Conservation (phyloP, 2,797 vertebrate species). For the Semaprochilodus insignis region DNA sequence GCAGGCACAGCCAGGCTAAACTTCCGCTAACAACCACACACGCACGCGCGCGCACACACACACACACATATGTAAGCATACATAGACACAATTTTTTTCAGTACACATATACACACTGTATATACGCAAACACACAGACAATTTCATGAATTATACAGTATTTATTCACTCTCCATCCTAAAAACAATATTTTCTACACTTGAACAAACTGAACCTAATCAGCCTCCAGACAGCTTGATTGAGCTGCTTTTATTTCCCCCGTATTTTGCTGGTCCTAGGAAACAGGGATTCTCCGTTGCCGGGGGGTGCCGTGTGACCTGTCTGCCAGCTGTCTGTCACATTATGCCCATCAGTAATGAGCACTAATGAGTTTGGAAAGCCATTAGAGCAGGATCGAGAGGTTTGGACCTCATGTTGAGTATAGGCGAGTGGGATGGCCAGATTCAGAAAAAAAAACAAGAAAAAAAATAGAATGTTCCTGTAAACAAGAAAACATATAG, state of each 20-base stretch:
- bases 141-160: constrained; percentile 8
- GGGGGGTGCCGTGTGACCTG: constrained; percentile 11
- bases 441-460: not conserved
- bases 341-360: constrained; percentile 55
- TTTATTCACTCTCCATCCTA: not conserved
- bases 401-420: not conserved
- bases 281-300: constrained; percentile 13
- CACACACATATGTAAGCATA: not conserved
- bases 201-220: constrained; percentile 4
- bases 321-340: constrained; percentile 43
- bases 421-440: not conserved
- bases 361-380: constrained; percentile 59
- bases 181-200: not conserved
- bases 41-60: constrained; percentile 67
- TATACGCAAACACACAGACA: not conserved
- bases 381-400: constrained; percentile 47
- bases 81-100: not conserved
- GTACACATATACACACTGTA: not conserved
- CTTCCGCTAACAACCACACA: constrained; percentile 81
- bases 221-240: not conserved
- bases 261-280: not conserved
- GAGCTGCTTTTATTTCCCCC: not conserved
- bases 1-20: constrained; percentile 80
- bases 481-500: too few relatives aligned
- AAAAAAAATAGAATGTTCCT: not conserved